Evolutionary conservation across 2,888 invertebrate species (phyloP), one percentile per base, ranked within the genome.

Genomic region (Drosophila anceps): DNA sequence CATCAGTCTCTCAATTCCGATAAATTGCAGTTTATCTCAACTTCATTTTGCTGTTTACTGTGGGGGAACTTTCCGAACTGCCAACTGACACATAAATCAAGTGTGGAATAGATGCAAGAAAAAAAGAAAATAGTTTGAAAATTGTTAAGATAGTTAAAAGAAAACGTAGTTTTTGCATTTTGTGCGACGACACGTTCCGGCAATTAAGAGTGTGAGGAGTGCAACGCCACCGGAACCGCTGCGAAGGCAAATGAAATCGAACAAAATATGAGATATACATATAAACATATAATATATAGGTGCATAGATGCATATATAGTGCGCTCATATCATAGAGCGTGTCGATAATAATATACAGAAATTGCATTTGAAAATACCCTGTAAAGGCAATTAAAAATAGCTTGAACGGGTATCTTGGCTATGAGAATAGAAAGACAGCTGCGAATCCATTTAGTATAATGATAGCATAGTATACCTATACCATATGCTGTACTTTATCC

Each of bases 201-300:
- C 62, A 39, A 73, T 81, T 76, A 66, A 29, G 43, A 24, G 24
- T 24, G 51, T 53, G 43, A 67, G 66, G 53, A 66, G 81, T 69
- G 57, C 73, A 76, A 73, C 48, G 73, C 37, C 81, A 78, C 77
- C 77, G 77, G 78, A 81, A 78, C 68, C 62, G 61, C 59, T 46
- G 10, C 39, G 24, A 60, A 13, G 8, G 43, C 35, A 31, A 48
- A 58, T 53, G 55, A 60, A 66, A 69, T 60, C 37, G 20, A 9
- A 0, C 12, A 59, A 61, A 65, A 43, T 62, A 62, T 41, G 27
- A 43, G 15, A n/a, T 24, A 44, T 43, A 7, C 43, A 20, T 35
- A 27, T 18, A n/a, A 5, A 24, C 10, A 33, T 18, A 43, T 24
- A 18, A 29, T 44, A 37, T 9, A 20, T 18, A 53, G 3, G 12